Evolutionary conservation across 2,113 vertebrate species (phyloP), one percentile per base, ranked within the genome.

Genomic region (Platysteira castanea): DNA sequence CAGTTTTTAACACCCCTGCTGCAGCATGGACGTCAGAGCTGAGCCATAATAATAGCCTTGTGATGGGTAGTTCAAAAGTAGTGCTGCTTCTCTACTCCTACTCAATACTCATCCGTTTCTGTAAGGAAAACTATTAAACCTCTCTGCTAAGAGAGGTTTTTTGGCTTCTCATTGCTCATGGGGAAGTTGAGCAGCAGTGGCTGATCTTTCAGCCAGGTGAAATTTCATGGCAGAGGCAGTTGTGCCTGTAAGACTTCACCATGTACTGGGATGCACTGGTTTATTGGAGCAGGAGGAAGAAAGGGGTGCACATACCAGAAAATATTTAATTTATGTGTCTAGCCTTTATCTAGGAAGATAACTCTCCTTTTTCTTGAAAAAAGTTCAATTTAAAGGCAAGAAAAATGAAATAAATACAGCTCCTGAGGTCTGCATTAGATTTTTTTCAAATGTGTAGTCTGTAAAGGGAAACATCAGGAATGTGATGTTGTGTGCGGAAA

Each of bases 41-140:
- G 71, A 96, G 47, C 96, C 30, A 9, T 94, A 94, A 92, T 91
- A 91, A 96, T 7, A 96, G 82, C 93, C 75, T 88, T 94, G 79
- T 88, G 82, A 80, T 84, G 82, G 61, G 75, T 16, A 88, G 82
- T 86, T 94, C 79, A 80, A 31, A 81, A 80, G 82, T 46, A 56
- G 15, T 15, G 47, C 91, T 93, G 87, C 78, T 54, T 94, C 78
- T 60, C 67, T 19, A 65, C 95, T 94, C 95, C 95, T 88, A 90
- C 95, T 95, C 93, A 82, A 19, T 84, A 69, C 90, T 91, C 82
- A 87, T 83, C 75, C 8, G 0, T 80, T 91, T 80, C 84, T 94
- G 13, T 42, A 52, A 69, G 49, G 81, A 82, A 92, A 76, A 44
- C 52, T 57, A 4, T 44, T 80, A 52, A 71, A 53, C 21, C 15